Base-by-base conservation (phyloP, 2,888 invertebrate genomes). In the Rhaphigaster nebulosa region DNA sequence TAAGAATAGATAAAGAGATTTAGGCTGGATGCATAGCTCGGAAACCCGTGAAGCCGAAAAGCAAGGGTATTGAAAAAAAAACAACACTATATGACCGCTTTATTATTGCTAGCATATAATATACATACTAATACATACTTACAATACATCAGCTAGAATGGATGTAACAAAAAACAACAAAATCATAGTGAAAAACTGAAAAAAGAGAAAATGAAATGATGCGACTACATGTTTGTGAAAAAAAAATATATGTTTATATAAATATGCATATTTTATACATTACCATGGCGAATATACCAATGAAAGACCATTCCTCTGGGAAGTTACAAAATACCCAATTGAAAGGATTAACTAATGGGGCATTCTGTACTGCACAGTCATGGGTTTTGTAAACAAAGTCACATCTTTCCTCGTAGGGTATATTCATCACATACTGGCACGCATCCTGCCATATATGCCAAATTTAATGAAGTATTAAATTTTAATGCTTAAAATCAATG, bases 141-240 rank as follows among this genome's bases (percentile, higher is more conserved):
- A 90, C 90, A 76, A 90, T 70, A 52, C 52, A 90, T 90, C 90
- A 23, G 90, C 90, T 20, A 80, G 52, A 29, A 90, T 52, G 12
- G 80, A 52, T 41, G 60, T 90, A 23, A 90, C 8, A 50, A 54
- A 45, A 80, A 90, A 90, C 41, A 90, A 34, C 15, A 76, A 2
- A 6, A 90, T 12, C 80, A 90, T 23, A 15, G 80, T 80, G 41
- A 90, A 26, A n/a, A 90, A 70, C 90, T 90, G 80, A 52, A 90
- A 80, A 26, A 89, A 45, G 20, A 34, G 18, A 6, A 65, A 45
- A 52, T 20, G 23, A 4, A 54, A 23, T 29, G 1, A 87, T 50
- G 2, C 15, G 3, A 2, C 26, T 15, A 26, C 15, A 23, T 84
- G 26, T 1, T n/a, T 29, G 10, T 38, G 3, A 1, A 4, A 1